Base-by-base conservation (phyloP, 2,888 invertebrate species). In the Rotaria socialis region DNA sequence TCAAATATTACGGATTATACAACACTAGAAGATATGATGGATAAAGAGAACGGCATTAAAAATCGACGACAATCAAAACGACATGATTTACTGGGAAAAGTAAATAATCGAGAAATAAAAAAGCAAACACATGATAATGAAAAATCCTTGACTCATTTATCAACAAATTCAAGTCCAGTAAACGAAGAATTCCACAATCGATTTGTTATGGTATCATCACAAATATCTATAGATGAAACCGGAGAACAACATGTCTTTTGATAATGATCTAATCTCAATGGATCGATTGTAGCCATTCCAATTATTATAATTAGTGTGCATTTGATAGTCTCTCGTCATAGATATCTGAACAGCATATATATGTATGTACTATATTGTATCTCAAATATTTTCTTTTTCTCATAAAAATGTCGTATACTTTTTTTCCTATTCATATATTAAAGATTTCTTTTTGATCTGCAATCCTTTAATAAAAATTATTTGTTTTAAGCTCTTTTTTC, bases 31-130 rank as follows among this genome's bases (percentile, higher is more conserved):
- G 93, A 95, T 85, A 96, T 97, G 96, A 97, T 97, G 97, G 97
- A 97, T 90, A 95, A 96, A 88, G 93, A 94, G 11, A 95, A 96
- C 89, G 96, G 96, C 0, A 96, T 96, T 10, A 92, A 94, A 24
- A 95, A 96, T 91, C 89, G 93, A 24, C 43, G 47, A 10, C 47
- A 80, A 47, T 8, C 24, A 43, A 80, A 43, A 80, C 43, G 80
- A 47, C 47, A 47, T 47, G 43, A 80, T 80, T 80, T 80, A 80
- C 4, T 47, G 16, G 35, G 47, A 47, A 75, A 47, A 24, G 2
- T 75, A 7, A 5, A 43, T 43, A 75, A 47, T 24, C 8, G 4
- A 75, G 22, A 43, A 27, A 47, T 67, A 16, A 67, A 67, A 27
- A 67, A 35, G 3, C 24, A 22, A 16, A 67, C 1, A 19, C 2